Base-by-base conservation (phyloP, 2,113 vertebrate species). In the Chionomys nivalis region DNA sequence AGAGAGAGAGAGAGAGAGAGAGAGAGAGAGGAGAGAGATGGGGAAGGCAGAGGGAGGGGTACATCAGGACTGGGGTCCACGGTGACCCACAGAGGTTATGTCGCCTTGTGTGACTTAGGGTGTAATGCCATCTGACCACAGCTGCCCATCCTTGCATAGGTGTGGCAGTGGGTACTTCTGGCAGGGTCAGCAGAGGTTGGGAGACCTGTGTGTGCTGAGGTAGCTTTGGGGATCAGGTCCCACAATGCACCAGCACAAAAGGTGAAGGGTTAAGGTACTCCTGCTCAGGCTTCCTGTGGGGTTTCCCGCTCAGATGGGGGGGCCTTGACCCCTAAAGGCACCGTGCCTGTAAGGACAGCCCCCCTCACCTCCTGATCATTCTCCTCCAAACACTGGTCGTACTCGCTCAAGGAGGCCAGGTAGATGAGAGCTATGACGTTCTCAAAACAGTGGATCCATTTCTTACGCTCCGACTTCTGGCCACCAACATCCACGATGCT, bases 381-480 rank as follows among this genome's bases (percentile, higher is more conserved):
- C 97, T 99, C 99, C 96, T 99, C 99, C 94, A 99, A 98, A 19
- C 98, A 98, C 96, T 99, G 99, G 98, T 99, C 99, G 0, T 99
- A 99, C 94, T 99, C 99, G 91, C 99, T 99, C 85, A 99, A 99
- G 0, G 99, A 99, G 1, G 99, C 99, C 98, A 99, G 98, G 96
- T 99, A 99, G 97, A 99, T 99, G 90, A 99, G 99, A 1, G 99
- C 99, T 0, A 99, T 99, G 89, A 99, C 99, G 0, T 99, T 99
- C 97, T 99, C 99, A 8, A 99, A 99, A 94, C 99, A 99, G 96
- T 99, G 99, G 87, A 99, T 99, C 99, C 99, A 99, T 94, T 99
- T 99, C 96, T 99, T 98, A 28, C 99, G 98, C 90, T 99, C 99
- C 0, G 99, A 99, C 94, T 99, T 99, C 98, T 99, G 99, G 33